Conservation (phyloP, 2,113 vertebrate species). For the Tychaedon coryphoeus region DNA sequence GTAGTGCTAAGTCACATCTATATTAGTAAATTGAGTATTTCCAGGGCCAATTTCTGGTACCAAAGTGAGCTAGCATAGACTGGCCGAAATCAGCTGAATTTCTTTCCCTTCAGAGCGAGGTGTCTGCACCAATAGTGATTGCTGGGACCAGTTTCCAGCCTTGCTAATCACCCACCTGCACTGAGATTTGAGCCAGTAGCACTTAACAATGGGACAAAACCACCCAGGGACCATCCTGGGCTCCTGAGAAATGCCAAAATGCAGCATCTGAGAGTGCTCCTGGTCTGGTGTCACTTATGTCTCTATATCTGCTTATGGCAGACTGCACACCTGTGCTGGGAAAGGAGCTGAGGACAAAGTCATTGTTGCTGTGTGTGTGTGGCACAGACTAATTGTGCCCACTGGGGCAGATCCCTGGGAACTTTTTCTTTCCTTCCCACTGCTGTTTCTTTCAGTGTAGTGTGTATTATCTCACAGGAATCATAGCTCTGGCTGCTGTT, state of each 20-base stretch:
- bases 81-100: not conserved
- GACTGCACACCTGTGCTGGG: not conserved
- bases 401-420: not conserved
- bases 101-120: not conserved
- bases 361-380: accelerated
- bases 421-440: not conserved
- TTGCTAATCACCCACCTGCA: not conserved
- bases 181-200: not conserved
- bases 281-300: not conserved
- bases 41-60: accelerated
- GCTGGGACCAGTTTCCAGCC: not conserved
- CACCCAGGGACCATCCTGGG: not conserved
- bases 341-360: not conserved
- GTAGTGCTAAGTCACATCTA: not conserved
- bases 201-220: not conserved
- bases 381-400: not conserved
- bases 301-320: not conserved
- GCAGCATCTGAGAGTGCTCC: not conserved
- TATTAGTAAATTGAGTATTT: not conserved
- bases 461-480: not conserved
- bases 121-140: not conserved
- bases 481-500: not conserved
- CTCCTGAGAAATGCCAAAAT: not conserved
- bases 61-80: not conserved
- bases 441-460: not conserved